phyloP scores from a whole-genome alignment of 2,888 invertebrate species.

The Sipha maydis region DNA sequence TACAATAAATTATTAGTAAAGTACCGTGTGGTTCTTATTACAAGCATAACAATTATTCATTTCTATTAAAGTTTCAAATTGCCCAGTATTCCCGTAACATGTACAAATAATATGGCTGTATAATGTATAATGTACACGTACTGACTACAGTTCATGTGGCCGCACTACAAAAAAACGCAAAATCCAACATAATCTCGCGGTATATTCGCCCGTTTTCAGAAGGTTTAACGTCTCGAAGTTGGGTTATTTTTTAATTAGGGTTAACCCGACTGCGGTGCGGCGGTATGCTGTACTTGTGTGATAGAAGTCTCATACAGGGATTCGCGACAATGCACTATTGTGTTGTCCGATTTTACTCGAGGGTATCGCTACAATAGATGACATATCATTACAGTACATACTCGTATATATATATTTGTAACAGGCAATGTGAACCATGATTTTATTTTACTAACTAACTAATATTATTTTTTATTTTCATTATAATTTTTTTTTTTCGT shows the following conservation, averaged over 20 bases:
- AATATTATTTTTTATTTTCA: no score
- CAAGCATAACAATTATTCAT: no score
- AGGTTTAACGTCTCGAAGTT: slow-evolving; percentile 7
- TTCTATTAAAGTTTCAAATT: no score
- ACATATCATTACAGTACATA: background rate
- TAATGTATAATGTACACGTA: no score
- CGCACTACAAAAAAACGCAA: background rate
- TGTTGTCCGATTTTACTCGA: slow-evolving; percentile 32
- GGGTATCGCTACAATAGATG: slow-evolving; percentile 33
- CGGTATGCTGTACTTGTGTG: background rate
- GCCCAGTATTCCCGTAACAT: no score
- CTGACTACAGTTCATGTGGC: background rate
- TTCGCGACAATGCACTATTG: slow-evolving; percentile 42
- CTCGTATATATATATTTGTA: background rate
- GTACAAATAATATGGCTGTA: no score
- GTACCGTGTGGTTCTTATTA: no score
- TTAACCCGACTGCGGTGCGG: background rate
- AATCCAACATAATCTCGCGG: background rate
- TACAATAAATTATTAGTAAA: no score
- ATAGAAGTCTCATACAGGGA: background rate
- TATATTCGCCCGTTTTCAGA: background rate
- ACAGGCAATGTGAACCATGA: no score
- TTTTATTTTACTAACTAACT: no score
- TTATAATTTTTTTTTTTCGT: no score
- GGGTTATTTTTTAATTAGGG: slow-evolving; percentile 37